phyloP scores from a whole-genome alignment of 2,888 invertebrate genomes.

The Lepidonotus clava region DNA sequence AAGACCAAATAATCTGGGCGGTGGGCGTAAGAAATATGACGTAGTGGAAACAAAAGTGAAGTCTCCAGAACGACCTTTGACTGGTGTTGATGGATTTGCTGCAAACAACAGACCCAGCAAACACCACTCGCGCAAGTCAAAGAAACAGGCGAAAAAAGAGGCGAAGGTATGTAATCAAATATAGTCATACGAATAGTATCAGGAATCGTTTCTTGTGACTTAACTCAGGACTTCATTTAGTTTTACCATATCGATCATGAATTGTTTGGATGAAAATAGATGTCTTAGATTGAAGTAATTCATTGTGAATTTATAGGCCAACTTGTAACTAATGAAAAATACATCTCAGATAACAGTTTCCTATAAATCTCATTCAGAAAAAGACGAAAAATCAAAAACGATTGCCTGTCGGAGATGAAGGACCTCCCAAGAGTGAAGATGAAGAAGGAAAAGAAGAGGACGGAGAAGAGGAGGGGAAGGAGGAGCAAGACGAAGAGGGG shows the following conservation, averaged over 20 bases:
- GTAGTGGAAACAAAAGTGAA: background rate
- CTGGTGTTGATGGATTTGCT: slow-evolving; percentile 63
- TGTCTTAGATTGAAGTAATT: no score
- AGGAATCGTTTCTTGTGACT: no score
- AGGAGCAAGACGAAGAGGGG: background rate
- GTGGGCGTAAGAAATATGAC: slow-evolving; percentile 45
- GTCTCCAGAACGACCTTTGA: slow-evolving; percentile 57
- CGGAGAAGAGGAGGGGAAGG: background rate
- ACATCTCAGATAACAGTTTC: no score
- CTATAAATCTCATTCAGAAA: no score
- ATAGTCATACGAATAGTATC: no score
- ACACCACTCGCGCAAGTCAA: slow-evolving; percentile 75
- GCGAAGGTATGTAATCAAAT: slow-evolving; percentile 47
- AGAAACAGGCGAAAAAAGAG: slow-evolving; percentile 69
- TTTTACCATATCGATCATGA: no score
- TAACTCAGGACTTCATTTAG: no score
- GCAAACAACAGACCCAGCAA: slow-evolving; percentile 70
- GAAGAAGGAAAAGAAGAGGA: slow-evolving; percentile 53
- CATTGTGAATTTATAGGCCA: no score
- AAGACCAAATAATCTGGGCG: slow-evolving; percentile 53
- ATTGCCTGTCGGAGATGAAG: slow-evolving; percentile 56
- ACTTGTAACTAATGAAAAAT: no score
- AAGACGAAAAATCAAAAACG: slow-evolving; percentile 56
- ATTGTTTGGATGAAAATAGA: no score
- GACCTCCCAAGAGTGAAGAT: background rate